Conservation (phyloP, 2,888 invertebrate species). For the Philereme transversata region DNA sequence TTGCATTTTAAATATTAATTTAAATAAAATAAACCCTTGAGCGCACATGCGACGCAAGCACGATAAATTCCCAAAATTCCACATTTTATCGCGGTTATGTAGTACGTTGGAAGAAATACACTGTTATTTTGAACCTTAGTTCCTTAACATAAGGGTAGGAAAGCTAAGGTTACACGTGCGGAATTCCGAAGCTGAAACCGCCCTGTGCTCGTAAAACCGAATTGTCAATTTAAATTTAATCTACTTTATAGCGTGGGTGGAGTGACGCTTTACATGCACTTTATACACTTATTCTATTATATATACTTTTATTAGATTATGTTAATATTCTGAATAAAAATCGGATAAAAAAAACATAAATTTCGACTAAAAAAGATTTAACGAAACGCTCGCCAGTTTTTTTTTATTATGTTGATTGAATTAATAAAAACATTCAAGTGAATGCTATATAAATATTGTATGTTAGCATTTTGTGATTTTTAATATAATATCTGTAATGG, state of each 20-base stretch:
- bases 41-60: constrained; percentile 40
- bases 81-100: constrained; percentile 40
- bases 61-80: constrained; percentile 48
- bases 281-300: constrained; percentile 56
- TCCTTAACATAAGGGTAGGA: constrained; percentile 12
- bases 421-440: too few relatives aligned
- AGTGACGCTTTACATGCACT: constrained; percentile 63
- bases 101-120: constrained; percentile 5
- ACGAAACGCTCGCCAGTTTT: too few relatives aligned
- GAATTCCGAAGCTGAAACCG: constrained; percentile 46
- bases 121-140: constrained; percentile 22
- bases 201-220: constrained; percentile 69
- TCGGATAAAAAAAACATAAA: background rate
- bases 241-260: constrained; percentile 66
- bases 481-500: too few relatives aligned
- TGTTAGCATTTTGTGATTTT: too few relatives aligned
- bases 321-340: constrained; percentile 31
- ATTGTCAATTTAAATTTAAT: constrained; percentile 81
- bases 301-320: constrained; percentile 52
- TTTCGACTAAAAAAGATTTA: too few relatives aligned
- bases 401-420: too few relatives aligned
- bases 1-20: constrained; percentile 22
- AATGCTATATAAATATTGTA: too few relatives aligned
- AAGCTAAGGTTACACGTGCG: constrained; percentile 26
- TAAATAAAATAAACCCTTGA: constrained; percentile 31